phyloP scores from a whole-genome alignment of 1,140 invertebrate species.

The Pseudomyrmex dendroicus region DNA sequence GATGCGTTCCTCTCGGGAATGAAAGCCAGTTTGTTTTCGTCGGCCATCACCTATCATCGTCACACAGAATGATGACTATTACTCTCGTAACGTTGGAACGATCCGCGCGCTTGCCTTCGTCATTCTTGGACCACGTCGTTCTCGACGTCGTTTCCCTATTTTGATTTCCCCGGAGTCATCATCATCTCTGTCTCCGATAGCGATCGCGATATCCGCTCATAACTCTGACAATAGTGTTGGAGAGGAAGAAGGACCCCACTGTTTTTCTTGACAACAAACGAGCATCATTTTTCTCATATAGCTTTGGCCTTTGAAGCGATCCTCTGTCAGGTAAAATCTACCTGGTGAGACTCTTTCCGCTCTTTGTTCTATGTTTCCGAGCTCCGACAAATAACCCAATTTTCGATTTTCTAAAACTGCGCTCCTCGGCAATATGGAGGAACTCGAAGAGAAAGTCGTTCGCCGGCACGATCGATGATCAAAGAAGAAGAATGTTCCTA shows the following conservation, averaged over 20 bases:
- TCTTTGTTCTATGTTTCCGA: conserved; percentile 4
- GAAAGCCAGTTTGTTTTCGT: conserved; percentile 24
- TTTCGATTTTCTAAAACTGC: conserved; percentile 43
- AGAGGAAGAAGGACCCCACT: background rate
- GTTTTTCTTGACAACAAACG: conserved; percentile 30
- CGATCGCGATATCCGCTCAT: conserved; percentile 22
- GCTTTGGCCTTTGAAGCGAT: conserved; percentile 11
- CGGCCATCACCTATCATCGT: background rate
- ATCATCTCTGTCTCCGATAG: conserved; percentile 39
- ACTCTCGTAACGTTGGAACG: conserved; percentile 30
- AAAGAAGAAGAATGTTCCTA: conserved; percentile 48
- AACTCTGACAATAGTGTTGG: background rate
- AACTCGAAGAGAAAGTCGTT: background rate
- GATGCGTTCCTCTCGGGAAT: conserved; percentile 6
- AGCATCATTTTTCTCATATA: conserved; percentile 19
- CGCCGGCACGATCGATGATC: conserved; percentile 7
- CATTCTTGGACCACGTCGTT: conserved; percentile 9
- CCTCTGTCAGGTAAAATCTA: background rate
- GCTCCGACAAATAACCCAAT: conserved; percentile 38
- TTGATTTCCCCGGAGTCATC: conserved; percentile 63
- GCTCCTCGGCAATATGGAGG: background rate
- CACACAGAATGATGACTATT: conserved; percentile 21
- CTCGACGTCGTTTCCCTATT: conserved; percentile 24
- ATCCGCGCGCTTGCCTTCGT: conserved; percentile 17
- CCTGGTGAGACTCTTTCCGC: background rate